Conservation (phyloP, 1,140 invertebrate species). For the Zaprionus capensis region DNA sequence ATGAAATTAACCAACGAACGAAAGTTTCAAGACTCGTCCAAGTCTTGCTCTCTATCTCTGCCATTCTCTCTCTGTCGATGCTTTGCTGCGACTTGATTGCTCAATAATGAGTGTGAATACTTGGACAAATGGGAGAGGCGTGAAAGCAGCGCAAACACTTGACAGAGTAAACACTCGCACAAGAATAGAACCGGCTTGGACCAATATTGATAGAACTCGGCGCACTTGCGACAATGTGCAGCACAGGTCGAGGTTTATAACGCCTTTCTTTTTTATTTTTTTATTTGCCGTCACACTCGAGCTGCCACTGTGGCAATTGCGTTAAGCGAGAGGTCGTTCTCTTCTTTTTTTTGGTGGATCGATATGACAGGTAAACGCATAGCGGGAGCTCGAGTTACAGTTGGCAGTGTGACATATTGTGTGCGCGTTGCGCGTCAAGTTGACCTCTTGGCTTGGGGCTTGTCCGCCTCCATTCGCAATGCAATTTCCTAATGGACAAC, state of each 20-base stretch:
- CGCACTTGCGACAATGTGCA: slow-evolving; percentile 22
- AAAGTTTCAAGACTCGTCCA: slow-evolving; percentile 5
- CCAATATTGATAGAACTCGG: slow-evolving; percentile 48
- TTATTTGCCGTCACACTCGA: slow-evolving; percentile 9
- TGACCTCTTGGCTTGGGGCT: slow-evolving; percentile 32
- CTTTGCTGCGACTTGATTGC: slow-evolving; percentile 38
- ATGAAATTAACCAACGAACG: slow-evolving; percentile 41
- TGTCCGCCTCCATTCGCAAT: background rate
- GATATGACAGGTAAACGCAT: slow-evolving; percentile 21
- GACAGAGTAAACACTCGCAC: slow-evolving; percentile 12
- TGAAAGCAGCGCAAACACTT: slow-evolving; percentile 53
- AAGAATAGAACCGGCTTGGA: slow-evolving; percentile 36
- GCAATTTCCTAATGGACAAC: slow-evolving; percentile 72
- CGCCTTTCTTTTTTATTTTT: background rate
- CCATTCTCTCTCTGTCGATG: background rate
- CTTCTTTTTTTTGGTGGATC: slow-evolving; percentile 22
- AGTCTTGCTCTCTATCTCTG: background rate
- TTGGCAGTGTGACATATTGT: slow-evolving; percentile 18
- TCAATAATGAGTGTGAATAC: slow-evolving; percentile 44
- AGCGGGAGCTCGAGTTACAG: slow-evolving; percentile 1
- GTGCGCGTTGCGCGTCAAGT: slow-evolving; percentile 14
- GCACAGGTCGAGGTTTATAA: slow-evolving; percentile 22
- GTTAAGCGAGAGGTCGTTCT: slow-evolving; percentile 12
- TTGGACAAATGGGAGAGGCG: slow-evolving; percentile 27
- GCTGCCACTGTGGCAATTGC: slow-evolving; percentile 12